A percentile compares a stretch with the other conserved stretches of the same genome.
Evolutionary conservation across 1,140 invertebrate species (phyloP).

Genomic region (Laodelphax striatellus): DNA sequence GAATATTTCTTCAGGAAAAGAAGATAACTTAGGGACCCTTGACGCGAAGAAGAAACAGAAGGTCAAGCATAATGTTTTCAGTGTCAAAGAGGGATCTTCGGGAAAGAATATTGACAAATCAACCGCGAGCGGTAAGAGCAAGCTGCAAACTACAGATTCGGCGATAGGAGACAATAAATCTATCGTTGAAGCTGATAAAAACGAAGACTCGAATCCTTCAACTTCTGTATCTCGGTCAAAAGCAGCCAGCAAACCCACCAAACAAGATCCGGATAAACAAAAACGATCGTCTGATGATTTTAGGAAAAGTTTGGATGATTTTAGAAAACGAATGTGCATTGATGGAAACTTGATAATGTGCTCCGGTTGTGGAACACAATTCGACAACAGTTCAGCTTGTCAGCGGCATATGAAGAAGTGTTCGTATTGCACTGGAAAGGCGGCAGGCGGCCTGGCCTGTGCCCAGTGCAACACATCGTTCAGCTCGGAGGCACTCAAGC

Average conservation of each 20-base stretch:
- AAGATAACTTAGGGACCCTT: no score
- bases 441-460: not conserved
- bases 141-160: no score
- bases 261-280: not conserved
- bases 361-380: slow-evolving; percentile 12
- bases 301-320: not conserved
- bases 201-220: no score
- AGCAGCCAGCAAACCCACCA: not conserved
- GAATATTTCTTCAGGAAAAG: no score
- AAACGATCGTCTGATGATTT: not conserved
- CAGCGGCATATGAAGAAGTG: slow-evolving; percentile 13
- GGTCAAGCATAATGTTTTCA: no score
- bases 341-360: slow-evolving; percentile 8
- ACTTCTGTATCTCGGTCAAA: not conserved
- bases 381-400: slow-evolving; percentile 8
- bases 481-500: not conserved
- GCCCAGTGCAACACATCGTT: not conserved
- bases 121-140: no score
- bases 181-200: no score
- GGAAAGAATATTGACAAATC: no score
- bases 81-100: no score
- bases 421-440: slow-evolving; percentile 3
- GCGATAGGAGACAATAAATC: no score
- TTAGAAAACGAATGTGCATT: not conserved
- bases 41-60: no score